phyloP scores from a whole-genome alignment of 2,888 invertebrate species.

The Panopea generosa region DNA sequence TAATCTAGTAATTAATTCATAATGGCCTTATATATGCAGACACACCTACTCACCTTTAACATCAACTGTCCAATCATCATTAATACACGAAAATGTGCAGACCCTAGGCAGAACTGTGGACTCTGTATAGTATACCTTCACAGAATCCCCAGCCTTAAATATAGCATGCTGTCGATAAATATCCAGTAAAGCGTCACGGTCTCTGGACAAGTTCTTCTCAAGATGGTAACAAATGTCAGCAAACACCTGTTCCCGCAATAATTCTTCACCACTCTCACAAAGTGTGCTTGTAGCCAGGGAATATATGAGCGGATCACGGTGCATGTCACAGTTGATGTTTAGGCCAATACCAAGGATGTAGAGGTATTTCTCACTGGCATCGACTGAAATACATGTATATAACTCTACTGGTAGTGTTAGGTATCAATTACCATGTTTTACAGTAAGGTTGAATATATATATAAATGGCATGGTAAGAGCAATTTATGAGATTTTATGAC shows the following conservation, averaged over 20 bases:
- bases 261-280: conserved; percentile 59
- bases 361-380: conserved; percentile 20
- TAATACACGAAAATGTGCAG: conserved; percentile 11
- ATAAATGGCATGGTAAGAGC: too few species aligned
- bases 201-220: conserved; percentile 47
- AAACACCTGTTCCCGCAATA: conserved; percentile 63
- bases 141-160: conserved; percentile 7
- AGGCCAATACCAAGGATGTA: conserved; percentile 69
- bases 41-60: conserved; percentile 15
- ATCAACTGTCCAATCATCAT: conserved; percentile 20
- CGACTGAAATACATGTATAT: conserved; percentile 20
- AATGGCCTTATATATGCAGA: too few species aligned
- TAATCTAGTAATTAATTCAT: too few species aligned
- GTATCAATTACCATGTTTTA: too few species aligned
- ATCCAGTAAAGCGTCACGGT: conserved; percentile 22
- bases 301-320: conserved; percentile 51
- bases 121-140: conserved; percentile 12
- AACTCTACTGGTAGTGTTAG: background rate
- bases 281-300: conserved; percentile 66
- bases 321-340: conserved; percentile 70
- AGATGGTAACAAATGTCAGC: conserved; percentile 62
- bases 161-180: conserved; percentile 5
- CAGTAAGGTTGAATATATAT: too few species aligned
- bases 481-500: too few species aligned
- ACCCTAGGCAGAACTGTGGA: background rate